Evolutionary conservation across 2,888 invertebrate genomes (phyloP), one percentile per base, ranked within the genome.

Genomic region (Cylloceria caligata): DNA sequence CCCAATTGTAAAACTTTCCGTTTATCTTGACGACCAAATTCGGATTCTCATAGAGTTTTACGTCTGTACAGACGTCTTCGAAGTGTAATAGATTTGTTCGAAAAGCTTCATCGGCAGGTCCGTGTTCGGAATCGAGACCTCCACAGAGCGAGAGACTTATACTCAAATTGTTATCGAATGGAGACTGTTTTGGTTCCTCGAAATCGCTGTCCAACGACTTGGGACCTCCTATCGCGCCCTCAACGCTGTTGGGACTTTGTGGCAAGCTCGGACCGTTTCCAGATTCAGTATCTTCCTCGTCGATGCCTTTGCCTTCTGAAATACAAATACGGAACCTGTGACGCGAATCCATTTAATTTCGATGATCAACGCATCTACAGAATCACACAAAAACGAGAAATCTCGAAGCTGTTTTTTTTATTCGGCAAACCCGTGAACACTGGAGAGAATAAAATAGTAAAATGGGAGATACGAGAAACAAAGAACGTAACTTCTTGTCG

Each of bases 231-330:
- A 94, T 93, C 78, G 96, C 96, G 24, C 97, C 97, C 87, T 97
- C 98, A 79, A 97, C 96, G 83, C 98, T 98, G 89, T 97, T 97
- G 19, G 98, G 98, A 65, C 98, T 98, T 92, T 98, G 98, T 7
- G 99, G 98, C 87, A 99, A 94, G 69, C 99, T 99, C 47, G 98
- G 97, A 52, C 99, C 99, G 93, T 98, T 98, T 84, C 99, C 99
- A 82, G 98, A 98, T 93, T 99, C 99, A 86, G 97, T 96, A 94
- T 99, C 99, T 92, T 98, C 98, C 87, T 98, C 98, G 83, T 96
- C 95, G 82, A 94, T 94, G 67, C 94, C 79, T 87, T 92, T 92
- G 69, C 85, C 87, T 73, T 89, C 91, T 91, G 76, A 1, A 86
- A 88, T 72, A 7, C 24, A 64, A 36, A 52, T 47, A 52, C 2